Conservation (phyloP, 2,888 invertebrate species). For the Heteropelma amictum region DNA sequence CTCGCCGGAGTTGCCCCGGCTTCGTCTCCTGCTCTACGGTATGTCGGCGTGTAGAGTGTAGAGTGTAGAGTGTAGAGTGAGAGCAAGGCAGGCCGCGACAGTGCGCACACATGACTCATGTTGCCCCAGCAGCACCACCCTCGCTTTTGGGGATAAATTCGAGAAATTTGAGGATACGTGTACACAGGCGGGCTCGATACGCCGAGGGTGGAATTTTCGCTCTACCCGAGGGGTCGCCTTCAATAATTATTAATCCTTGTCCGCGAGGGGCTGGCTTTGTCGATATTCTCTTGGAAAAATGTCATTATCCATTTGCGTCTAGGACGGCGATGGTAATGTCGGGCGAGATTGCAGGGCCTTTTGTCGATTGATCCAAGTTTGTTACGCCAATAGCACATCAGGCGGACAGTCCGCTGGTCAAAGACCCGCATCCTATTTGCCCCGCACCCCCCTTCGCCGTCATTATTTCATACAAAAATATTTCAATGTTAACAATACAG, state of each 20-base stretch:
- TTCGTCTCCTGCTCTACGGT: too few relatives aligned
- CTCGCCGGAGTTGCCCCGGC: too few relatives aligned
- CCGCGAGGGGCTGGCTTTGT: background rate
- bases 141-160: conserved; percentile 73
- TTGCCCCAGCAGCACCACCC: conserved; percentile 67
- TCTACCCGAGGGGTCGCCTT: conserved; percentile 1
- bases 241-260: conserved; percentile 50
- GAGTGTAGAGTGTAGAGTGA: conserved; percentile 63
- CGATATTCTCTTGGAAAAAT: conserved; percentile 5
- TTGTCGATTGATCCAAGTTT: conserved; percentile 45
- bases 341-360: background rate
- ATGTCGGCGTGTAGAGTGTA: background rate
- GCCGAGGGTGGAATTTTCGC: conserved; percentile 32
- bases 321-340: background rate
- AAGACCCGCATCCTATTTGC: conserved; percentile 20
- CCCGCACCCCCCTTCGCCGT: background rate
- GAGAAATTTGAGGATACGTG: conserved; percentile 69
- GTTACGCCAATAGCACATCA: conserved; percentile 13
- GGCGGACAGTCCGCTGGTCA: background rate
- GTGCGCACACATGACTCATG: conserved; percentile 73
- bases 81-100: conserved; percentile 41
- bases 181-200: conserved; percentile 47
- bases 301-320: conserved; percentile 13
- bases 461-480: conserved; percentile 20
- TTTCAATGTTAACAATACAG: background rate